phyloP scores from a whole-genome alignment of 1,140 invertebrate species.

The Microvelia longipes region DNA sequence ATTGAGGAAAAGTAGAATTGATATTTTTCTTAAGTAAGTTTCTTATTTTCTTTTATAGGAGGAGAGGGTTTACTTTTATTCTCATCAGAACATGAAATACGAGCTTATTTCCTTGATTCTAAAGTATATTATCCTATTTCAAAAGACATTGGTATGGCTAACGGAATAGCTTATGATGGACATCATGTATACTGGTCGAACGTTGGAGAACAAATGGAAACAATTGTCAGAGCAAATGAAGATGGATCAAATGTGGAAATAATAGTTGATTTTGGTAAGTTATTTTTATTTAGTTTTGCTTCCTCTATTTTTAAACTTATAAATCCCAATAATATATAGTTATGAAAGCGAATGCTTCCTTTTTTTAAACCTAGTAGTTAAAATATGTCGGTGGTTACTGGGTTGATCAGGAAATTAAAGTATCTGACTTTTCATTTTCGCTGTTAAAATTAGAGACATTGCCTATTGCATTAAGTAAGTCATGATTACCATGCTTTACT shows the following conservation, averaged over 20 bases:
- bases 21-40: no score
- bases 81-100: conserved; percentile 37
- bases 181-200: conserved; percentile 58
- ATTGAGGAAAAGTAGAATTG: no score
- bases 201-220: conserved; percentile 43
- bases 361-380: not conserved
- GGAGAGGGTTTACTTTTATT: conserved; percentile 44
- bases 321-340: not conserved
- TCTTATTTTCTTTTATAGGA: no score
- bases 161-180: conserved; percentile 50
- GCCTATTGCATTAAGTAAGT: no score
- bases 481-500: no score
- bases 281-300: no score
- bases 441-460: no score
- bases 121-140: conserved; percentile 32
- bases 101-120: conserved; percentile 33
- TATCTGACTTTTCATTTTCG: no score
- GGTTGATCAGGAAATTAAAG: not conserved
- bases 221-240: conserved; percentile 40
- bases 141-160: conserved; percentile 38
- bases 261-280: conserved; percentile 32
- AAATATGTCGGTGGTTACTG: not conserved
- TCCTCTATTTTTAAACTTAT: conserved; percentile 6
- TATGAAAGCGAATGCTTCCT: not conserved
- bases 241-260: conserved; percentile 40